Evolutionary conservation across 1,140 invertebrate species (phyloP).

Genomic region (Drosophila kurseongensis): DNA sequence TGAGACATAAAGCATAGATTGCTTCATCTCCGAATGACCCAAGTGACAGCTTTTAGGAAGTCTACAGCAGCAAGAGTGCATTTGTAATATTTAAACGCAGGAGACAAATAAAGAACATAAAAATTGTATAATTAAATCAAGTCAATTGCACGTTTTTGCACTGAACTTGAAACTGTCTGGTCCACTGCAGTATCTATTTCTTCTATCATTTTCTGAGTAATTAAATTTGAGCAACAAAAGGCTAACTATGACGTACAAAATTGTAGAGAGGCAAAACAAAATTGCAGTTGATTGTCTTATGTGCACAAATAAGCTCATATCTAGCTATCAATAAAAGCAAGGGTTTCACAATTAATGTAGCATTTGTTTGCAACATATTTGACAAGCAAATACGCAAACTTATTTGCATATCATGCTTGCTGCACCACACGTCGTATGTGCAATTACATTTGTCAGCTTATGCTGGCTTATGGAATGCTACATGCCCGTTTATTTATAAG

Average conservation of each 20-base stretch:
- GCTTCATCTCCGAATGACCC: slow-evolving; percentile 5
- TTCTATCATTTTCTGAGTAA: slow-evolving; percentile 28
- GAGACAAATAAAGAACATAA: slow-evolving; percentile 27
- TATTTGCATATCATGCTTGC: slow-evolving; percentile 24
- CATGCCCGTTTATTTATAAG: slow-evolving; percentile 6
- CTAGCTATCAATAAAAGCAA: slow-evolving; percentile 3
- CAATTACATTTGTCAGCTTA: slow-evolving; percentile 37
- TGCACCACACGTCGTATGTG: slow-evolving; percentile 31
- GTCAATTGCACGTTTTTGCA: slow-evolving; percentile 48
- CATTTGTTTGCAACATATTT: slow-evolving; percentile 26
- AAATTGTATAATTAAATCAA: slow-evolving; percentile 66
- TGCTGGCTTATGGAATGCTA: slow-evolving; percentile 29
- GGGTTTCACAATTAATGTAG: slow-evolving; percentile 31
- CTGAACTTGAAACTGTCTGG: slow-evolving; percentile 61
- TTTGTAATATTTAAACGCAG: slow-evolving; percentile 32
- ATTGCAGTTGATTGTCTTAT: slow-evolving; percentile 34
- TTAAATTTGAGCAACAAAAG: slow-evolving; percentile 35
- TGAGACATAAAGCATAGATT: slow-evolving; percentile 1
- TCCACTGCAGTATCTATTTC: background rate
- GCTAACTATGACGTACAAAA: slow-evolving; percentile 24
- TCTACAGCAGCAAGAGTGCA: slow-evolving; percentile 5
- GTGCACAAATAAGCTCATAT: slow-evolving; percentile 6
- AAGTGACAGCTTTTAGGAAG: slow-evolving; percentile 15
- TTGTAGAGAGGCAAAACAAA: slow-evolving; percentile 5
- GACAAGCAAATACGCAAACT: slow-evolving; percentile 11